Conservation (phyloP, 1,140 invertebrate species). For the Pachypeltis micranthus region DNA sequence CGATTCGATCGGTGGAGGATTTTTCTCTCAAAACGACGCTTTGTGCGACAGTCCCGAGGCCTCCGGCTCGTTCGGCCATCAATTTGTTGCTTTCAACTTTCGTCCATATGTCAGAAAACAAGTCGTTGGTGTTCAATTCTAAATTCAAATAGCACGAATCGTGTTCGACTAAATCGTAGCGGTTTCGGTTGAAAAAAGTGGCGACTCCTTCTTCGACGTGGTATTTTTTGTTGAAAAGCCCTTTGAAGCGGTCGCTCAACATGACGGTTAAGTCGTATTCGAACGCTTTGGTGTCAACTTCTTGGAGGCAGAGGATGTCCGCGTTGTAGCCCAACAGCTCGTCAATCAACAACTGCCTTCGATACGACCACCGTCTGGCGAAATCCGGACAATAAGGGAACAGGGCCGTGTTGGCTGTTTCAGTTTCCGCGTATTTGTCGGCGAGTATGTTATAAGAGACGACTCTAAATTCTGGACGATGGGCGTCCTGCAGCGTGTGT, state of each 20-base stretch:
- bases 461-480: constrained; percentile 55
- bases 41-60: constrained; percentile 9
- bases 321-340: constrained; percentile 77
- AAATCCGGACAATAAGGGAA: constrained; percentile 70
- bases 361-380: constrained; percentile 68
- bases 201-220: constrained; percentile 65
- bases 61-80: constrained; percentile 34
- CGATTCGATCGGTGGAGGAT: constrained; percentile 43
- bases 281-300: constrained; percentile 75
- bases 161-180: not conserved
- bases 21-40: constrained; percentile 46
- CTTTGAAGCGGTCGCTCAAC: constrained; percentile 45
- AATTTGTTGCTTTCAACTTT: constrained; percentile 45
- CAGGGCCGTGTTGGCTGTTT: constrained; percentile 53
- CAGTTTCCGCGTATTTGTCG: constrained; percentile 73
- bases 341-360: constrained; percentile 70
- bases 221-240: constrained; percentile 59
- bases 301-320: constrained; percentile 84
- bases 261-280: constrained; percentile 52
- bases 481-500: constrained; percentile 43
- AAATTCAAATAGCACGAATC: not conserved
- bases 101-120: constrained; percentile 46
- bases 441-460: constrained; percentile 82
- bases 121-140: constrained; percentile 37
- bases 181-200: constrained; percentile 15